Base-by-base conservation (phyloP, 2,888 invertebrate genomes). In the Pristionchus exspectatus region DNA sequence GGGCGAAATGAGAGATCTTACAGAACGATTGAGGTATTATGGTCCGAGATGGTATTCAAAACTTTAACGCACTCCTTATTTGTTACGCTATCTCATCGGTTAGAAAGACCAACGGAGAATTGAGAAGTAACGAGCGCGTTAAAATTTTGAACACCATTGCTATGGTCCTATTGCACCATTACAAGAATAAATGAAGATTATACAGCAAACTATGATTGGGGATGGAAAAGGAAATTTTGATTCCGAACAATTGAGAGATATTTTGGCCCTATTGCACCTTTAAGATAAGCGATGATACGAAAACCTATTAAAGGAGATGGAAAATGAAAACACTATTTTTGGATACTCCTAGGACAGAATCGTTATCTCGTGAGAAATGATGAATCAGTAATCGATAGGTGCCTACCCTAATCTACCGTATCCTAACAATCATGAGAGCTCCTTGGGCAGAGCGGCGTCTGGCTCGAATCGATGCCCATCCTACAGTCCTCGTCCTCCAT, bases 401-500 rank as follows among this genome's bases (percentile, higher is more conserved):
- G 77, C 38, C 77, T 30, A 24, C 44, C 50, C 50, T 24, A 50
- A 12, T 24, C 44, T 38, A 30, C 38, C 74, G 30, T 38, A 74
- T 7, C 33, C 74, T 74, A 74, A 38, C 38, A 38, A 5, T 30
- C 74, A 7, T 21, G 33, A 30, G 30, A 16, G 18, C 12, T 83
- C 30, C 33, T 18, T 16, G 86, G 86, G 38, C 10, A 87, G 66
- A 87, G 69, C 3, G 87, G 87, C 7, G 44, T 63, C 69, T 44
- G 38, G 10, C 87, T 87, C 12, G 87, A 87, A n/a, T 87, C 87
- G 44, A 44, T n/a, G 27, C 38, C 66, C 86, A 66, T n/a, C 30
- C 59, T 63, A 21, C 33, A 33, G 33, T 86, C 85, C n/a, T 86
- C 85, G 56, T 85, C 84, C 21, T 85, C 84, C 50, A n/a, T 27